Conservation (phyloP, 2,113 vertebrate genomes). For the Channa maculata region DNA sequence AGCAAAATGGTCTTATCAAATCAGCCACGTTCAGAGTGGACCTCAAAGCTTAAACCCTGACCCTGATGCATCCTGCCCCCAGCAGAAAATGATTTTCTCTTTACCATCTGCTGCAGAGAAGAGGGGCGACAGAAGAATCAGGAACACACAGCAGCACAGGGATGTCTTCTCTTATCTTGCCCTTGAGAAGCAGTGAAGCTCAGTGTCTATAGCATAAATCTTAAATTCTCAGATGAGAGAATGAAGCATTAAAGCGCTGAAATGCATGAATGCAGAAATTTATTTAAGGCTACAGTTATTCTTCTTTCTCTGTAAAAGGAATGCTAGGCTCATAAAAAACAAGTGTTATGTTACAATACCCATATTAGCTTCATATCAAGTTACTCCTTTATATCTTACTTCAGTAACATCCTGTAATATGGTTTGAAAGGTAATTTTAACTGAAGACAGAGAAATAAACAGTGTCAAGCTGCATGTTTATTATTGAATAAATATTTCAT, state of each 20-base stretch:
- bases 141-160: conserved; percentile 40
- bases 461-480: conserved; percentile 16
- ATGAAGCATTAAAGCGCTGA: conserved; percentile 21
- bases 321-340: neutral
- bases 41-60: conserved; percentile 75
- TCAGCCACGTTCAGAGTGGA: conserved; percentile 67
- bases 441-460: conserved; percentile 10
- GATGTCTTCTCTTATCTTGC: conserved; percentile 68
- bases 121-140: conserved; percentile 1
- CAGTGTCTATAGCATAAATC: conserved; percentile 49
- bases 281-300: neutral
- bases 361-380: neutral
- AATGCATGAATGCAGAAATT: neutral
- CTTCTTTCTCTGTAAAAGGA: neutral
- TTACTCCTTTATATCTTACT: neutral
- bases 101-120: conserved; percentile 74
- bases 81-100: conserved; percentile 76
- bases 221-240: conserved; percentile 33
- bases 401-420: neutral
- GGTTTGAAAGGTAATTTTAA: conserved; percentile 16
- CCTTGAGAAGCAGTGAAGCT: conserved; percentile 68
- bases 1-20: conserved; percentile 65
- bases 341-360: neutral
- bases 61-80: conserved; percentile 61
- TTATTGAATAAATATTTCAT: conserved; percentile 36